Evolutionary conservation across 2,797 vertebrate genomes (phyloP).

Genomic region (Sus cebifrons): DNA sequence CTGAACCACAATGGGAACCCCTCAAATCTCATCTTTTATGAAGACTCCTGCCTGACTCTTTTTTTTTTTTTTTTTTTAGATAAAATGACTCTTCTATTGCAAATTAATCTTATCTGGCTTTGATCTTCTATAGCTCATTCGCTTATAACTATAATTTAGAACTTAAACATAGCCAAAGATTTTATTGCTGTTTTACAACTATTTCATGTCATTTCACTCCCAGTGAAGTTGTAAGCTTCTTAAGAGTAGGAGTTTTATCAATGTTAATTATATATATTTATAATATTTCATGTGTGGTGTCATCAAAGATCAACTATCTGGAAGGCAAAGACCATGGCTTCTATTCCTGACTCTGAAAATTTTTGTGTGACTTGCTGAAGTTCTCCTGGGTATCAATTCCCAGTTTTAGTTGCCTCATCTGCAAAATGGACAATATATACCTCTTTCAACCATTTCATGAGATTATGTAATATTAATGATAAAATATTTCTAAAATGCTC

Average conservation of each 20-base stretch:
- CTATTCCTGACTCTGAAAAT: neutral
- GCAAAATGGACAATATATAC: neutral
- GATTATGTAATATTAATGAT: neutral
- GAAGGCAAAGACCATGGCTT: neutral
- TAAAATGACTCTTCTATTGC: neutral
- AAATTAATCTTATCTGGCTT: slow-evolving; percentile 19
- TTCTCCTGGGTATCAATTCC: neutral
- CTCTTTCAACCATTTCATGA: neutral
- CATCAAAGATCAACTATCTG: neutral
- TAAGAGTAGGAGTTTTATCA: neutral
- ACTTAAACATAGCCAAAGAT: neutral
- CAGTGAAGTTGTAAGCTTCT: neutral
- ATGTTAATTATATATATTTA: neutral
- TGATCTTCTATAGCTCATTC: neutral
- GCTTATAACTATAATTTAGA: neutral
- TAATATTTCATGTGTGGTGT: neutral
- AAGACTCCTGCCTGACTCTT: neutral
- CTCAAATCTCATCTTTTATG: neutral
- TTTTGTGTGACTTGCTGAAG: neutral
- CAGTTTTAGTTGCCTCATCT: neutral
- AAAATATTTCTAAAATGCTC: neutral
- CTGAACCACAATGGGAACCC: no score
- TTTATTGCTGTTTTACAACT: neutral
- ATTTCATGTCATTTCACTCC: neutral
- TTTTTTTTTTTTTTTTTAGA: no score